Base-by-base conservation (phyloP, 2,888 invertebrate genomes). In the Acrobasis consociella region DNA sequence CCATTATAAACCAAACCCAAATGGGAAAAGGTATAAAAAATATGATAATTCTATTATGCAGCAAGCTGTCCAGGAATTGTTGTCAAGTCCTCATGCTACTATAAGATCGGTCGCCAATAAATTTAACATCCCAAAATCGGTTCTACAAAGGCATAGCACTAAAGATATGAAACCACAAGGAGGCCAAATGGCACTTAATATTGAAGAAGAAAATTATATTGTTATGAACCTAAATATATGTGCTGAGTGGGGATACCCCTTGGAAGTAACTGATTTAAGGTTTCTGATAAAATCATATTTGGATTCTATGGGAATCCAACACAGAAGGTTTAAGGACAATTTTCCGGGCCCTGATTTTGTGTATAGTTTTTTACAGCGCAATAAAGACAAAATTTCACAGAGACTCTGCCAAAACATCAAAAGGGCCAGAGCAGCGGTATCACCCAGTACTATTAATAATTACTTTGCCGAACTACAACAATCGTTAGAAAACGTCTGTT, bases 361-460 rank as follows among this genome's bases (percentile, higher is more conserved):
- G 1, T 15, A 58, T 7, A 42, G 64, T 17, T 73, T 76, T 65
- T 56, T 77, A 51, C 58, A 64, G 59, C 65, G 75, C 39, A 70
- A 75, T 49, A 67, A 60, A 55, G 62, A 67, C 63, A 50, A 62
- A 37, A 72, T 75, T 56, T 67, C 72, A 5, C 60, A 63, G 49
- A 64, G 72, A 61, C 42, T 70, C 46, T 69, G 68, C 53, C 65
- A 73, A 68, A 78, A 75, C 52, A 73, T 76, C 39, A 74, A 74
- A 60, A 62, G 70, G 17, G 38, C 65, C 2, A 65, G 74, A 58
- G 72, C 71, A 22, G 60, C 58, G 7, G 66, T 72, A 11, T 67
- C 68, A 17, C 63, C 71, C 52, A 64, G 62, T 31, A 65, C 62
- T 10, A 68, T 73, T 38, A 65, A 63, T 62, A 50, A 66, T 49